phyloP scores from a whole-genome alignment of 2,113 vertebrate species.

The Lathamus discolor region DNA sequence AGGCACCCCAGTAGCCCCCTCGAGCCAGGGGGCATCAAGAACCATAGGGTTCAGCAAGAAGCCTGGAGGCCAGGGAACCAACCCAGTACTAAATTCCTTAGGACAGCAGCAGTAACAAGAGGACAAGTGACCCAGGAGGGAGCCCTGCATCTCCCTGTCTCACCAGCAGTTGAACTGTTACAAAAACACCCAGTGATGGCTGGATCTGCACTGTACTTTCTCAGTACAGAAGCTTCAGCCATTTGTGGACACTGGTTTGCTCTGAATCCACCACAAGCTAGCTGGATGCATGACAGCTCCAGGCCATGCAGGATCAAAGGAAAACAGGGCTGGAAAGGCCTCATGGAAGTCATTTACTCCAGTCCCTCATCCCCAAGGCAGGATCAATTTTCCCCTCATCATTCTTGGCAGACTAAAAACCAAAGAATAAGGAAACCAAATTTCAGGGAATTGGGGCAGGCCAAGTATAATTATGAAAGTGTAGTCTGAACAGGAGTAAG shows the following conservation, averaged over 20 bases:
- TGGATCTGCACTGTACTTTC: not conserved
- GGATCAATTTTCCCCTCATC: not conserved
- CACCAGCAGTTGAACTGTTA: not conserved
- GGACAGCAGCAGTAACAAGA: not conserved
- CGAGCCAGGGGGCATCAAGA: not conserved
- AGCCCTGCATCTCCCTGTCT: not conserved
- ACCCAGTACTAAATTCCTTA: not conserved
- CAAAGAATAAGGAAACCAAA: not conserved
- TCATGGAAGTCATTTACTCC: not conserved
- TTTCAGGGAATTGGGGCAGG: not conserved
- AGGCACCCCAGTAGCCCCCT: not conserved
- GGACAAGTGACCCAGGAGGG: not conserved
- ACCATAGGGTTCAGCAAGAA: not conserved
- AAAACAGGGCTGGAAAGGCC: not conserved
- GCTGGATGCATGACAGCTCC: not conserved
- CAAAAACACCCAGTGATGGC: rapidly evolving
- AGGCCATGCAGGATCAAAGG: not conserved
- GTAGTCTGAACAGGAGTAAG: not conserved
- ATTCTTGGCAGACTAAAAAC: not conserved
- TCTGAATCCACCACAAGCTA: rapidly evolving
- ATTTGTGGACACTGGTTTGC: not conserved
- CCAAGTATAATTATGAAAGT: not conserved
- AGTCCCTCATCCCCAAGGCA: not conserved
- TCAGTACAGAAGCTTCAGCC: not conserved
- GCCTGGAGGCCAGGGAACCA: not conserved